Evolutionary conservation across 2,888 invertebrate species (phyloP), one percentile per base, ranked within the genome.

Genomic region (Ophonus ardosiacus): DNA sequence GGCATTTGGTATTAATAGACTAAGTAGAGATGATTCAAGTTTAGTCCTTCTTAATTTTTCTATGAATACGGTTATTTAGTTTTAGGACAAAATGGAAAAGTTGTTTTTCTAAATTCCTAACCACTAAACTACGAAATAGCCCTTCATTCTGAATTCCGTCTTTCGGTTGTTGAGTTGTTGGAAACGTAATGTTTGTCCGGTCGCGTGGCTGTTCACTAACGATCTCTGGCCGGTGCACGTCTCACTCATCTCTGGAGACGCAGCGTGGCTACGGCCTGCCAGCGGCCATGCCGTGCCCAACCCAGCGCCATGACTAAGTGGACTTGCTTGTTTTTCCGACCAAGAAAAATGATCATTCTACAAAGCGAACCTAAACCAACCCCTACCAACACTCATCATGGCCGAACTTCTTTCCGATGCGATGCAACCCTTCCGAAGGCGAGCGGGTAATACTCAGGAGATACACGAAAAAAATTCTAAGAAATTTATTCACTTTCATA

Each of bases 311-410:
- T 92, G 92, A 92, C 92, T 92, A 92, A 92, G 92, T 92, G 92
- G 91, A 92, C 91, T 92, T 92, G 90, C 92, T 92, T 92, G 92
- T 92, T 92, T 91, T 90, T 89, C 88, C 90, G 92, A 92, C 92
- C 91, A 91, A 92, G 92, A 92, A 91, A 92, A 92, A 92, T 92
- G 91, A 91, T 91, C 91, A 91, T 91, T 91, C 91, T 90, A 90
- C 91, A 31, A 31, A 31, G 31, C 31, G 31, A 31, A 31, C 90
- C 78, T 57, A 31, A 18, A 10, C 61, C 59, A 51, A 59, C 80
- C 61, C 80, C 38, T 10, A 10, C 59, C 59, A 56, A 18, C 56
- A 18, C 79, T 68, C 68, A 68, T 68, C 31, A 74, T 74, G 71
- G 71, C 71, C 40, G 71, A 43, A 74, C 71, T 40, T 74, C 43